Conservation (phyloP, 1,140 invertebrate species). For the Polypedilum vanderplanki region DNA sequence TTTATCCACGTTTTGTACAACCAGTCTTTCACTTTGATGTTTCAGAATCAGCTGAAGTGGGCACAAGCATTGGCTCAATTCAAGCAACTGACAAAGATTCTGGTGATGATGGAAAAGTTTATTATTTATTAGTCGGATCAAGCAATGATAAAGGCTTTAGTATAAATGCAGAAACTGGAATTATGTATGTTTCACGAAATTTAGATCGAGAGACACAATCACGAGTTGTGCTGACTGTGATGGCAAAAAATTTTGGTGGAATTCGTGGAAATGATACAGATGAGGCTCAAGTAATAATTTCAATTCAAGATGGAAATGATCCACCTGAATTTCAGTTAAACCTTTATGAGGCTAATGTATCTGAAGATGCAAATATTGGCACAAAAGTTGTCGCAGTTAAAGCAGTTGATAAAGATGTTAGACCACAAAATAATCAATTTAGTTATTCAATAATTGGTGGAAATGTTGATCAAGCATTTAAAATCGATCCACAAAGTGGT, state of each 20-base stretch:
- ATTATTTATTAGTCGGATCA: conserved; percentile 85
- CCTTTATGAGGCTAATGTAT: conserved; percentile 66
- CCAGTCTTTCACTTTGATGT: conserved; percentile 89
- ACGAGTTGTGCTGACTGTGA: conserved; percentile 78
- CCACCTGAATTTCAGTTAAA: conserved; percentile 80
- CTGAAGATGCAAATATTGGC: conserved; percentile 67
- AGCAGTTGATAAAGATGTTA: conserved; percentile 85
- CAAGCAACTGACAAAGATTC: conserved; percentile 85
- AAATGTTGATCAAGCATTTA: conserved; percentile 75
- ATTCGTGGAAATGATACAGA: conserved; percentile 92
- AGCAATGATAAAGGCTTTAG: conserved; percentile 88
- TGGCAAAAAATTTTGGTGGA: conserved; percentile 90
- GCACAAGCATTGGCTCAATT: conserved; percentile 76
- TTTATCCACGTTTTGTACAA: conserved; percentile 83
- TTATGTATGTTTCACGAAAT: conserved; percentile 71
- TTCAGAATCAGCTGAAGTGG: conserved; percentile 83
- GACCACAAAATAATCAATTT: conserved; percentile 86
- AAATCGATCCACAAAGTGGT: conserved; percentile 79
- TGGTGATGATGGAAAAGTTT: conserved; percentile 86
- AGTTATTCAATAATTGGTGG: conserved; percentile 83
- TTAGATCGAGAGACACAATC: conserved; percentile 88
- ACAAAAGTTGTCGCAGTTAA: conserved; percentile 70
- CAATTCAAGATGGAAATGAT: conserved; percentile 92
- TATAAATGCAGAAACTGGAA: conserved; percentile 76
- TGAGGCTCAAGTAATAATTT: conserved; percentile 86